Evolutionary conservation across 1,140 invertebrate species (phyloP).

Genomic region (Potamilus streckersoni): DNA sequence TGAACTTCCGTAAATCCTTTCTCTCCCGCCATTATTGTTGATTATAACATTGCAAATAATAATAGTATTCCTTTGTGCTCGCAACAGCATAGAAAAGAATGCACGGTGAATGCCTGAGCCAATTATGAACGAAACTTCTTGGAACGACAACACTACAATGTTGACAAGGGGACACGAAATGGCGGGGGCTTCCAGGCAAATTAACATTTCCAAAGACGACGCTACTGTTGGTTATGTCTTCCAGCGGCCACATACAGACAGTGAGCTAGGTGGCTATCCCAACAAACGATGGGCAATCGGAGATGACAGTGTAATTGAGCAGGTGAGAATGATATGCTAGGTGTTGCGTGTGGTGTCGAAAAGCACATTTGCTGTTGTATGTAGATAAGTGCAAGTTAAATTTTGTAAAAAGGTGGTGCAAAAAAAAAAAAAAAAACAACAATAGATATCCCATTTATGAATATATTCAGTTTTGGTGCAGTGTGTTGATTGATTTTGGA

Average conservation of each 20-base stretch:
- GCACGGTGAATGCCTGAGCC: constrained; percentile 53
- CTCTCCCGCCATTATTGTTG: constrained; percentile 48
- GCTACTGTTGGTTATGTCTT: constrained; percentile 89
- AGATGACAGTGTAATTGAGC: constrained; percentile 83
- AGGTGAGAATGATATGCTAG: constrained; percentile 40
- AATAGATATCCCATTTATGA: too few relatives aligned
- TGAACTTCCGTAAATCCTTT: background rate
- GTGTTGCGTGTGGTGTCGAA: too few relatives aligned
- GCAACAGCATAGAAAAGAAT: constrained; percentile 38
- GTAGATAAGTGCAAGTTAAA: too few relatives aligned
- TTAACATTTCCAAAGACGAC: constrained; percentile 78
- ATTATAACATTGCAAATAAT: constrained; percentile 31
- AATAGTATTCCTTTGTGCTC: constrained; percentile 8
- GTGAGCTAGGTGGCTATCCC: constrained; percentile 70
- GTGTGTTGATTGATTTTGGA: too few relatives aligned
- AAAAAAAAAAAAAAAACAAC: too few relatives aligned
- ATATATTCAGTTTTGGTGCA: too few relatives aligned
- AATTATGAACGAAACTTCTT: constrained; percentile 62
- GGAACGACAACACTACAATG: constrained; percentile 58
- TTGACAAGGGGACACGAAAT: constrained; percentile 49
- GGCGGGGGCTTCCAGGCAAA: constrained; percentile 33
- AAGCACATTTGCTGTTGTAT: too few relatives aligned
- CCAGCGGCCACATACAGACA: constrained; percentile 81
- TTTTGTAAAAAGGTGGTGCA: too few relatives aligned
- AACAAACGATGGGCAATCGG: constrained; percentile 85